phyloP scores from a whole-genome alignment of 2,113 vertebrate species.

The Sceloporus undulatus region DNA sequence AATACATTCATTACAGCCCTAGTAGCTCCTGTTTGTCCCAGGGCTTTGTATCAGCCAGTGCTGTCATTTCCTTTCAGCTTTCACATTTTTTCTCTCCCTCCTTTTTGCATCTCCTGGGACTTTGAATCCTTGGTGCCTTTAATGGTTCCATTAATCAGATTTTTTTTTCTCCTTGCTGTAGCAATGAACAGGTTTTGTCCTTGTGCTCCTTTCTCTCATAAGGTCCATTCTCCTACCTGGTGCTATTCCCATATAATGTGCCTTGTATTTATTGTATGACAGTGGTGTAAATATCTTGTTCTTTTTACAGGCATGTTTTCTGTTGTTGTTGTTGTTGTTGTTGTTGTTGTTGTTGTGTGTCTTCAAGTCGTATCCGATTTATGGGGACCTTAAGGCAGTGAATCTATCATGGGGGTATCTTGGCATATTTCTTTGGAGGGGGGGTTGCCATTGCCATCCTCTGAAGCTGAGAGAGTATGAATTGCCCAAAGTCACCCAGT shows the following conservation, averaged over 20 bases:
- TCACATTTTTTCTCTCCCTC: background rate
- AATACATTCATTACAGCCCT: constrained; percentile 17
- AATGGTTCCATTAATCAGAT: background rate
- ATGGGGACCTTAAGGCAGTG: too few relatives aligned
- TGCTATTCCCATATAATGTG: too few relatives aligned
- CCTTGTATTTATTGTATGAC: background rate
- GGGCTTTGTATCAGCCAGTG: background rate
- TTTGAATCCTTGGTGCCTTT: background rate
- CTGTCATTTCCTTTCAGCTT: background rate
- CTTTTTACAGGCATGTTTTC: background rate
- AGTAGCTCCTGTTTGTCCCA: background rate
- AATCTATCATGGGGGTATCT: too few relatives aligned
- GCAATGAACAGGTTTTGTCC: background rate
- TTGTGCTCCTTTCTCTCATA: background rate
- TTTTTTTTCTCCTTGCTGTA: background rate
- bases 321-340: too few relatives aligned
- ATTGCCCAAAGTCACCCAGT: too few relatives aligned
- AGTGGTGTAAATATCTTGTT: background rate
- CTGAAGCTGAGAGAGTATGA: too few relatives aligned
- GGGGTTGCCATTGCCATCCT: too few relatives aligned
- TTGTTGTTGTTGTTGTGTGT: too few relatives aligned
- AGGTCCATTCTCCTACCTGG: background rate
- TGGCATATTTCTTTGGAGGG: too few relatives aligned
- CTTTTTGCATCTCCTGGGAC: background rate
- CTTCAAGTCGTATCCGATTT: too few relatives aligned